Percentiles rank a stretch among this genome's conserved stretches.
These are phyloP conservation scores for Labeo catla DNA, from an alignment of 2,113 vertebrate genomes.

Conservation along the genomic window DNA sequence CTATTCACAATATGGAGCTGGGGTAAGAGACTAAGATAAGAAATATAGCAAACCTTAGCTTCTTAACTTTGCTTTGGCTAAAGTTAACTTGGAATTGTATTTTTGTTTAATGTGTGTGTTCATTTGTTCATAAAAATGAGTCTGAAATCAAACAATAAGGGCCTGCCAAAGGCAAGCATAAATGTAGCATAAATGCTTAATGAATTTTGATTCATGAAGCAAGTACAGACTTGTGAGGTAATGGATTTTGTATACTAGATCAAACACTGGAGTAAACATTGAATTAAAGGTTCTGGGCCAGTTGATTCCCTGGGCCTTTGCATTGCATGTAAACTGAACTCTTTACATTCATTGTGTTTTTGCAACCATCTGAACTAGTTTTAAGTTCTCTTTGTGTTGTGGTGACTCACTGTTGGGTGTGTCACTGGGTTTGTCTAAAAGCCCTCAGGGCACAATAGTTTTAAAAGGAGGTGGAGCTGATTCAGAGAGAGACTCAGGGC, in stretches of 20 bases:
- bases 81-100: neutral
- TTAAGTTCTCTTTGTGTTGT: neutral
- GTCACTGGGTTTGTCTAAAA: constrained; percentile 28
- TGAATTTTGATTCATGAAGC: neutral
- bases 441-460: constrained; percentile 18
- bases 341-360: neutral
- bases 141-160: neutral
- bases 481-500: neutral
- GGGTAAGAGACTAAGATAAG: neutral
- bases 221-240: neutral
- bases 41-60: neutral
- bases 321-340: neutral
- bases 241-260: neutral
- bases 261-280: neutral
- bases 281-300: neutral
- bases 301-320: neutral
- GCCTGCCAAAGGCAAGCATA: neutral
- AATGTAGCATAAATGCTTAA: neutral
- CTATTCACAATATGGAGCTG: neutral
- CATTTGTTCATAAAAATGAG: neutral
- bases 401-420: constrained; percentile 28
- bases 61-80: neutral
- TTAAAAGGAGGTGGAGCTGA: constrained; percentile 1
- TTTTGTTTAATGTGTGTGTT: neutral
- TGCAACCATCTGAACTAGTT: neutral